Base-by-base conservation (phyloP, 2,113 vertebrate species). In the Spheniscus mendiculus region DNA sequence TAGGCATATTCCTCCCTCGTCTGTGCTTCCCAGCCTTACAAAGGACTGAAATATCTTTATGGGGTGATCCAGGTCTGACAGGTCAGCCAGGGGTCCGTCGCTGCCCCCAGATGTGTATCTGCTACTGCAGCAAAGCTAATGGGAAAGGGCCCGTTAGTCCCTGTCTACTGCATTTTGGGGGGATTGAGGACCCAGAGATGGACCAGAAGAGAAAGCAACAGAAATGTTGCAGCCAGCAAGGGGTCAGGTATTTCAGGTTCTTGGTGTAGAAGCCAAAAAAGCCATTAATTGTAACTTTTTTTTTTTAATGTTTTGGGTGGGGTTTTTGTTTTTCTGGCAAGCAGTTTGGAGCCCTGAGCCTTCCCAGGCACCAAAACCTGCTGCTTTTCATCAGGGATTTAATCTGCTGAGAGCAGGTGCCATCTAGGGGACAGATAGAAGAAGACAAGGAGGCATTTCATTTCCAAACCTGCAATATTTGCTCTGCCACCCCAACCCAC, bases 371-470 rank as follows among this genome's bases (percentile, higher is more conserved):
- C 44, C 55, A 12, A 61, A 73, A 5, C 6, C 14, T 2, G 47
- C 36, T 25, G 42, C 0, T 30, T 78, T 53, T 5, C 62, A 18
- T 26, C 26, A 26, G 77, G 56, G 49, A 29, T 74, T 71, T 30
- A 32, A 93, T 98, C 85, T 65, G 89, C 84, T 97, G 96, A 87
- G 72, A 94, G 56, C 70, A 83, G 91, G 8, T 96, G 97, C 97
- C 97, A 97, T 83, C 97, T 97, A 97, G 94, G 58, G 97, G 90
- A 78, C 78, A 63, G 36, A 38, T 8, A 29, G 10, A 9, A 66
- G 72, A 83, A 42, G 62, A 3, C 45, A 42, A 42, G 72, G 32
- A 30, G 4, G 2, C 8, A 4, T 32, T 77, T 56, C 16, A 1
- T 36, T 36, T 6, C 52, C 47, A 29, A 70, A 55, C 26, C 52